Evolutionary conservation across 2,797 vertebrate species (phyloP), one percentile per base, ranked within the genome.

Genomic region (Cryptoblepharus egeriae): DNA sequence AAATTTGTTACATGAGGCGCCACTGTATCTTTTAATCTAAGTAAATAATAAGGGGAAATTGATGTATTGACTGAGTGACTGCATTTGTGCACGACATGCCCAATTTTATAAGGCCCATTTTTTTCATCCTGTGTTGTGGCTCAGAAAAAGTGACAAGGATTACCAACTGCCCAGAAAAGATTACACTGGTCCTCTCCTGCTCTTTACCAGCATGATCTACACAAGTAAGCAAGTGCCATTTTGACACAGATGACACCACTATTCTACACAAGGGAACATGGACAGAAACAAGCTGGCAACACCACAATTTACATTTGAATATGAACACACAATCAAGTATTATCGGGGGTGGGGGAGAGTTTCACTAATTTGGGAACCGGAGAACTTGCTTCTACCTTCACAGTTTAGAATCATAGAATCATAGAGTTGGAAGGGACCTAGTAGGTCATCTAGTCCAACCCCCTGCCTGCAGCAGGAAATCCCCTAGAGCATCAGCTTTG

Each of bases 351-450:
- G 15, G 69, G 58, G 28, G 18, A 57, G n/a, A 39, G 5, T 15
- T 58, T 57, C n/a, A 52, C 52, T 71, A 70, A 49, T 75, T 35
- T n/a, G 26, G 39, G 49, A 11, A 57, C 30, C 49, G 57, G 15
- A n/a, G 32, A 24, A 67, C 61, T 63, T 55, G n/a, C 24, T 76
- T 71, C 45, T 61, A 73, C 52, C 49, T 81, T 76, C 72, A 75
- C 28, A 11, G 28, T 39, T 71, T n/a, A n/a, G n/a, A n/a, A n/a
- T n/a, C n/a, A n/a, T n/a, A n/a, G n/a, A n/a, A n/a, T n/a, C n/a
- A n/a, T n/a, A n/a, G n/a, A n/a, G n/a, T n/a, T n/a, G n/a, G n/a
- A n/a, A n/a, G n/a, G n/a, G n/a, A n/a, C n/a, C n/a, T n/a, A n/a
- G n/a, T n/a, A n/a, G n/a, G n/a, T n/a, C n/a, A n/a, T n/a, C n/a